phyloP scores from a whole-genome alignment of 2,113 vertebrate genomes.

The Leucopsar rothschildi region DNA sequence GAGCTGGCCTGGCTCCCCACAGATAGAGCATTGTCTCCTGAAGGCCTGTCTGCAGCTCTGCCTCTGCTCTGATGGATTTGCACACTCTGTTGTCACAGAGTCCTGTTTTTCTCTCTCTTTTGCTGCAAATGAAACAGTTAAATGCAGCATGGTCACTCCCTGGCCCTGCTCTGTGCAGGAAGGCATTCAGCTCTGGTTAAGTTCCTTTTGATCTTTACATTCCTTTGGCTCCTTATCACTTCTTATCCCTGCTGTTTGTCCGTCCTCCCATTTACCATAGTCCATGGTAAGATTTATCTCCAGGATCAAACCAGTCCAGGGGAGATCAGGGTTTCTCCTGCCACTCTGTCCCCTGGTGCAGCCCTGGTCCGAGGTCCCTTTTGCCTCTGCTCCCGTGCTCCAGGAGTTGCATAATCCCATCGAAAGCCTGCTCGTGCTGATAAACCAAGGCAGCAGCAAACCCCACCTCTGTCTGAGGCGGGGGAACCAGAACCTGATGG shows the following conservation, averaged over 20 bases:
- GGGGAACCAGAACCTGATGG: not conserved
- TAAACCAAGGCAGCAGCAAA: not conserved
- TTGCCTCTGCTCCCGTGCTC: not conserved
- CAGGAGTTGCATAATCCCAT: not conserved
- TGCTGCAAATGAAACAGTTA: not conserved
- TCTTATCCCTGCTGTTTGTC: not conserved
- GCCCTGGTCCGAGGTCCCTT: not conserved
- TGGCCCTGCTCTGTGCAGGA: not conserved
- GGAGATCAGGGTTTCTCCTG: not conserved
- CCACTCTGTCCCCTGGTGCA: not conserved
- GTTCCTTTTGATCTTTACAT: not conserved
- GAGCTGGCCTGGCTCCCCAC: not conserved
- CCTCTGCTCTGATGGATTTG: not conserved
- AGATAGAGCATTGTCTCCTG: not conserved
- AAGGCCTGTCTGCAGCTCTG: not conserved
- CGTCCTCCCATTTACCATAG: not conserved
- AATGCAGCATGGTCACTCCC: not conserved
- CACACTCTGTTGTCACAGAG: not conserved
- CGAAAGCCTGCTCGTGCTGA: not conserved
- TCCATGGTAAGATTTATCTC: not conserved
- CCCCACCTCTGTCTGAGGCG: not conserved
- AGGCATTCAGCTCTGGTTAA: not conserved
- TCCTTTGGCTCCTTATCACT: constrained; percentile 4
- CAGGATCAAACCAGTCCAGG: not conserved
- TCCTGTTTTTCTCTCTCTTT: not conserved